Evolutionary conservation across 2,888 invertebrate species (phyloP).

Genomic region (Pristionchus fissidentatus): DNA sequence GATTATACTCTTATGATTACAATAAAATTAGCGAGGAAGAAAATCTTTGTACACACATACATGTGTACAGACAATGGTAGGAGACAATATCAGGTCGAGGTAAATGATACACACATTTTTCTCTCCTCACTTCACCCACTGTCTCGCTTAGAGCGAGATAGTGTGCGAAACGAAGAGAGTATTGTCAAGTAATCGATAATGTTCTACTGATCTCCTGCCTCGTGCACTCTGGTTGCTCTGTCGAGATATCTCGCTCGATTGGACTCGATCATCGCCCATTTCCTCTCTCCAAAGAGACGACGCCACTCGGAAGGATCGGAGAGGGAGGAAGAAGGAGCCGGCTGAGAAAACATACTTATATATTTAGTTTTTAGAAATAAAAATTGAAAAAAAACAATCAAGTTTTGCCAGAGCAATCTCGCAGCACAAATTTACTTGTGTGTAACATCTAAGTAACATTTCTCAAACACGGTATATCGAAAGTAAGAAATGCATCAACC

Average conservation of each 20-base stretch:
- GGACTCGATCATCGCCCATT: slow-evolving; percentile 66
- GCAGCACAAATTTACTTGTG: too few species aligned
- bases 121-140: too few species aligned
- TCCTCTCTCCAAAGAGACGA: slow-evolving; percentile 58
- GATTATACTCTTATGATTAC: slow-evolving; percentile 2
- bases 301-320: slow-evolving; percentile 57
- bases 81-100: not conserved
- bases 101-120: too few species aligned
- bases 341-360: not conserved
- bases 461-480: not conserved
- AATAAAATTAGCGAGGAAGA: too few species aligned
- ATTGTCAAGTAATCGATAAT: not conserved
- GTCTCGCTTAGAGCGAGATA: too few species aligned
- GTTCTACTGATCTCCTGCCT: slow-evolving; percentile 7
- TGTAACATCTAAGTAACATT: too few species aligned
- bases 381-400: not conserved
- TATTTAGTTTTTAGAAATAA: too few species aligned
- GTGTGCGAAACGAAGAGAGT: not conserved
- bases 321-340: slow-evolving; percentile 1
- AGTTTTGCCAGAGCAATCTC: too few species aligned
- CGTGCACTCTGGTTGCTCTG: slow-evolving; percentile 12
- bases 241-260: slow-evolving; percentile 64
- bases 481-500: not conserved
- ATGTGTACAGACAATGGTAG: not conserved
- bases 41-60: too few species aligned